Conservation (phyloP, 2,797 vertebrate species). For the Fringilla coelebs region DNA sequence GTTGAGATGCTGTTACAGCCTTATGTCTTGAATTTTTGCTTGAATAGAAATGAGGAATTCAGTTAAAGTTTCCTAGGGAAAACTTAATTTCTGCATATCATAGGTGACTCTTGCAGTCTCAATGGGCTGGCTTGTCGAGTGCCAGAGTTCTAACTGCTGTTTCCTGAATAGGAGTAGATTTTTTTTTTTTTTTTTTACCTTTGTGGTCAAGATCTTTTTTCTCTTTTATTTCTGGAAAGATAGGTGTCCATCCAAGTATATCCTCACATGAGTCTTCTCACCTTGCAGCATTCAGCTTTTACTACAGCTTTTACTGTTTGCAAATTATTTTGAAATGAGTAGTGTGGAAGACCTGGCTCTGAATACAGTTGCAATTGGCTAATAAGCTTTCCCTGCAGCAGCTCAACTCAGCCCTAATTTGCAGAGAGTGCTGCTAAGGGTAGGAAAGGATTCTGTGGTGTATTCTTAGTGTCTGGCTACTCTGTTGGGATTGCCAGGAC, state of each 20-base stretch:
- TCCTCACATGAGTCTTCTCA: background rate
- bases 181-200: background rate
- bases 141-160: background rate
- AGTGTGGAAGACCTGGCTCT: background rate
- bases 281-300: background rate
- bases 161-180: background rate
- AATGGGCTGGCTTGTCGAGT: background rate
- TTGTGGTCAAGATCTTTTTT: background rate
- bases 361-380: background rate
- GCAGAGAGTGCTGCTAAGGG: background rate
- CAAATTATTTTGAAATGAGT: background rate
- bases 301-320: background rate
- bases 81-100: background rate
- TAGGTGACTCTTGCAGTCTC: background rate
- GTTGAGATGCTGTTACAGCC: background rate
- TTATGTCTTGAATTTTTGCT: background rate
- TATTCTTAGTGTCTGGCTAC: background rate
- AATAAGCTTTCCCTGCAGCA: background rate
- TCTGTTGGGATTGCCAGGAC: background rate
- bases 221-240: background rate
- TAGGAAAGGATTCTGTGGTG: background rate
- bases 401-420: background rate
- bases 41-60: background rate
- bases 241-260: background rate
- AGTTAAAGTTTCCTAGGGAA: background rate